Percentiles rank a stretch among this genome's conserved stretches.
Evolutionary conservation across 2,797 vertebrate genomes (phyloP).

Genomic region (Danionella dracula): DNA sequence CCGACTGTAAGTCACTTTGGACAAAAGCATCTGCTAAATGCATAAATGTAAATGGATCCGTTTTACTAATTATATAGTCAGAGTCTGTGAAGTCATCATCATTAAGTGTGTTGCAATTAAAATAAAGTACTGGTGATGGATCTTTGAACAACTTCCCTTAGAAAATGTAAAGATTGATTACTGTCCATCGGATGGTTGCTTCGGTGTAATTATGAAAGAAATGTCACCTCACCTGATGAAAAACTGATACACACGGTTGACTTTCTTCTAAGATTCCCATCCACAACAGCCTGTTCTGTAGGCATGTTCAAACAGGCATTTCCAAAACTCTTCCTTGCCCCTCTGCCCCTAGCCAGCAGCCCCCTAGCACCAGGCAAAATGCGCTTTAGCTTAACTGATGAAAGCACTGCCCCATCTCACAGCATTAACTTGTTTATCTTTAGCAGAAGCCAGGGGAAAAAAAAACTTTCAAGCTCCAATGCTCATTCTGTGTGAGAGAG

Average conservation of each 20-base stretch:
- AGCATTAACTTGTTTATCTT: slow-evolving; percentile 94
- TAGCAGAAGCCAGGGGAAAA: slow-evolving; percentile 57
- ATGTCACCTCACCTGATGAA: slow-evolving; percentile 18
- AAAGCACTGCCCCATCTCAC: slow-evolving; percentile 79
- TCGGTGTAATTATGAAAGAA: slow-evolving; percentile 4
- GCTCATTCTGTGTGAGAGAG: slow-evolving; percentile 86
- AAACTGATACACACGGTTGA: slow-evolving; percentile 4
- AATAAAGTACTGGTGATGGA: neutral
- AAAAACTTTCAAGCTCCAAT: slow-evolving; percentile 90
- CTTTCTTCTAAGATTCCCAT: slow-evolving; percentile 23
- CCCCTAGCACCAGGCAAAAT: slow-evolving; percentile 43
- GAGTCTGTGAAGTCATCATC: no score
- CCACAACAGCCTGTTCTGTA: slow-evolving; percentile 38
- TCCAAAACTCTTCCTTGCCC: slow-evolving; percentile 1
- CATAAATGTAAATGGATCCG: no score
- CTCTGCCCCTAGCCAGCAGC: slow-evolving; percentile 21
- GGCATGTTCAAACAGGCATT: slow-evolving; percentile 31
- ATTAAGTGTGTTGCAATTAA: no score
- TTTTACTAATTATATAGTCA: no score
- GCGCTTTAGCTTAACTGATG: slow-evolving; percentile 58
- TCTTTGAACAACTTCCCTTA: neutral
- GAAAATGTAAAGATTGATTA: neutral
- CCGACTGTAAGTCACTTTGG: no score
- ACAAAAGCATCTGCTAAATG: no score
- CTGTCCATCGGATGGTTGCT: neutral